These are phyloP conservation scores for Luperina nickerlii DNA, from an alignment of 2,888 invertebrate species.

Conservation along the genomic window DNA sequence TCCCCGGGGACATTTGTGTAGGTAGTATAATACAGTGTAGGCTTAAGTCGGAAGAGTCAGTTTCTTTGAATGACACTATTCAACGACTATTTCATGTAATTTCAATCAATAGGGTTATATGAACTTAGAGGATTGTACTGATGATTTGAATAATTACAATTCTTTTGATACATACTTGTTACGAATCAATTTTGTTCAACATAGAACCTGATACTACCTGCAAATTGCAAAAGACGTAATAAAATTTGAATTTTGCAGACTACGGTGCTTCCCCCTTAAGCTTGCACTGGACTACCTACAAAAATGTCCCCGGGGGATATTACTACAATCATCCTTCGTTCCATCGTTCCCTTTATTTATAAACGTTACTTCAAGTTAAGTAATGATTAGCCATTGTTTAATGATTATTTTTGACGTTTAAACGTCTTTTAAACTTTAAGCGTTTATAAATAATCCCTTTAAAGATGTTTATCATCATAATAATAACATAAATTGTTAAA, in stretches of 20 bases:
- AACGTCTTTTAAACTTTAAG: neutral
- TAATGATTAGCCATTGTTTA: neutral
- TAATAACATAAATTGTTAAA: neutral
- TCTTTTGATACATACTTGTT: too few relatives aligned
- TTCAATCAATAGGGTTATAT: neutral
- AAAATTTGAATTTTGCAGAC: too few relatives aligned
- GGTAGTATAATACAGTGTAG: slow-evolving; percentile 2
- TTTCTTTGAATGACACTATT: neutral
- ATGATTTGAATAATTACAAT: neutral
- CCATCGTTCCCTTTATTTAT: neutral
- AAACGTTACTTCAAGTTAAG: neutral
- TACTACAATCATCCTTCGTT: too few relatives aligned
- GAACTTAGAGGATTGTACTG: neutral
- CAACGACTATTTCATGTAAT: too few relatives aligned
- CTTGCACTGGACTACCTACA: too few relatives aligned
- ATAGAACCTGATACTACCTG: too few relatives aligned
- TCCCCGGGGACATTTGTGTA: slow-evolving; percentile 26
- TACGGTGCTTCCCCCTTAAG: neutral
- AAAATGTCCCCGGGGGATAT: too few relatives aligned
- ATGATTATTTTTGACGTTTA: neutral
- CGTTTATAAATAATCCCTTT: neutral
- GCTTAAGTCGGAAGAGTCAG: neutral
- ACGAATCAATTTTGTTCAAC: too few relatives aligned
- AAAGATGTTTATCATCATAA: neutral
- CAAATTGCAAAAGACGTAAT: too few relatives aligned